Conservation (phyloP, 2,113 vertebrate genomes). For the Pseudolaguvia tuberculata region DNA sequence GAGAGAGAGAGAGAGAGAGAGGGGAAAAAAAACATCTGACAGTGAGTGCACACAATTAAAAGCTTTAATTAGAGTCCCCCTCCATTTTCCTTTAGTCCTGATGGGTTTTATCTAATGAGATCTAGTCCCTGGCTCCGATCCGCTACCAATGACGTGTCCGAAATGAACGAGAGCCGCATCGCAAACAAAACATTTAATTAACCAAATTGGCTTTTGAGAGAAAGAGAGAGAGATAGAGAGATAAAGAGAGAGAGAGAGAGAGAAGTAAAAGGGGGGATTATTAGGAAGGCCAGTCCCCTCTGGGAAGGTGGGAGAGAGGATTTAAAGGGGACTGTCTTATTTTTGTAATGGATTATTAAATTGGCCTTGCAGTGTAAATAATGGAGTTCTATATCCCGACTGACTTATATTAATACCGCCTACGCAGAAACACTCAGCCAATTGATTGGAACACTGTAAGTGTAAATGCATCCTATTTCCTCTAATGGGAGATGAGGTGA, state of each 20-base stretch:
- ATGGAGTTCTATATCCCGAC: conserved; percentile 53
- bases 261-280: conserved; percentile 68
- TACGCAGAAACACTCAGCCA: conserved; percentile 52
- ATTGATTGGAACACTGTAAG: conserved; percentile 54
- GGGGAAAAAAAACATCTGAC: conserved; percentile 84
- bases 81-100: conserved; percentile 98
- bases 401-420: conserved; percentile 52
- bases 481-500: conserved; percentile 52
- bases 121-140: conserved; percentile 98
- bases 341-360: conserved; percentile 63
- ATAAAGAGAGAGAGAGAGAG: conserved; percentile 68
- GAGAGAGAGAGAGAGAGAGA: conserved; percentile 43
- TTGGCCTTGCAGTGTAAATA: conserved; percentile 56
- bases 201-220: conserved; percentile 99
- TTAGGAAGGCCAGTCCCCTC: conserved; percentile 72
- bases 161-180: conserved; percentile 98
- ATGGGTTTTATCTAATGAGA: conserved; percentile 99
- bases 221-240: conserved; percentile 63
- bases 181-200: conserved; percentile 99
- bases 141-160: conserved; percentile 96
- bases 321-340: conserved; percentile 79
- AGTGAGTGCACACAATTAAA: conserved; percentile 98
- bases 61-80: conserved; percentile 99
- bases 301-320: conserved; percentile 31
- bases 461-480: conserved; percentile 55